Evolutionary conservation across 2,888 invertebrate species (phyloP).

Genomic region (Fragum whitleyi): DNA sequence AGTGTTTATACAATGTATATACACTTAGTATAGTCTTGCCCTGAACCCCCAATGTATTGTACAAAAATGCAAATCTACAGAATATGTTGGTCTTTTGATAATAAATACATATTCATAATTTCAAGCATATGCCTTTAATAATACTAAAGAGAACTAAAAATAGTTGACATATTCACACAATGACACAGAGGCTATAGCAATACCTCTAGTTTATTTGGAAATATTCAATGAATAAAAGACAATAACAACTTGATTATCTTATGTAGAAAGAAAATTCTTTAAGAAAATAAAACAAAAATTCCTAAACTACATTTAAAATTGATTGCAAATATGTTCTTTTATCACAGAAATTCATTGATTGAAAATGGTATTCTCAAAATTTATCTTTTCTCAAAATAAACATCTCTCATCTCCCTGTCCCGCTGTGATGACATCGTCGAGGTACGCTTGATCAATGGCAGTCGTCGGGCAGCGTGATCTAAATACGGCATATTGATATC

Average conservation of each 20-base stretch:
- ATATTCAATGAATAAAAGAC: neutral
- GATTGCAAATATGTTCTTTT: conserved; percentile 16
- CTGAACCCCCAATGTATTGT: too few species aligned
- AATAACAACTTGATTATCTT: neutral
- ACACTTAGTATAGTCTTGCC: too few species aligned
- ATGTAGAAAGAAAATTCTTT: neutral
- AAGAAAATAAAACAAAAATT: neutral
- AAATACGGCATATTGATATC: conserved; percentile 78
- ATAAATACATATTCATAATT: too few species aligned
- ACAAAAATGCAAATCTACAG: too few species aligned
- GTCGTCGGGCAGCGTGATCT: conserved; percentile 73
- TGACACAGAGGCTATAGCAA: too few species aligned
- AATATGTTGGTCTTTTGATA: too few species aligned
- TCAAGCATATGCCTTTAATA: too few species aligned
- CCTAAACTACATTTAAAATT: conserved; percentile 6
- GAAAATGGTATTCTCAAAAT: neutral
- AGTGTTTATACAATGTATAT: too few species aligned
- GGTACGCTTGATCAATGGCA: conserved; percentile 69
- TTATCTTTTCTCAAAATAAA: conserved; percentile 81
- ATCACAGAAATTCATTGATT: conserved; percentile 18
- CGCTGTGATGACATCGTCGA: conserved; percentile 72
- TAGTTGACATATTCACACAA: too few species aligned
- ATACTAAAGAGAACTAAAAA: too few species aligned
- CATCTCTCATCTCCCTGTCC: conserved; percentile 82
- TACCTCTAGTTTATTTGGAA: too few species aligned